Evolutionary conservation across 2,888 invertebrate species (phyloP), one percentile per base, ranked within the genome.

Genomic region (Drosophila ochracea): DNA sequence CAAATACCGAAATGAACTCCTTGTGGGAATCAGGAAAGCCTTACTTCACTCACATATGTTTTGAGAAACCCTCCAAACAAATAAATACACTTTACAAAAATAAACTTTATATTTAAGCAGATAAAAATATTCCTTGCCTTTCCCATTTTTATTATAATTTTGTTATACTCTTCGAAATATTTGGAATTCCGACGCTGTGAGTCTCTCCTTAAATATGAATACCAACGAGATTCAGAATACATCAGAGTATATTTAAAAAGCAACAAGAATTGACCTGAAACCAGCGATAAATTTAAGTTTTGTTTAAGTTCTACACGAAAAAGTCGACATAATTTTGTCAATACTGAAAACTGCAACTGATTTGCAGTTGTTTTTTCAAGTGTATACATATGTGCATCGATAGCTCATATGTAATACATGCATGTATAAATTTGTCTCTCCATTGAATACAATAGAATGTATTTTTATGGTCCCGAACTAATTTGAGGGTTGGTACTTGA

Each of bases 401-500:
- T 30, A 30, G n/a, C 3, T 21, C 10, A 21, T 52, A 7, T 30
- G 35, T 21, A 37, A 41, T 31, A 30, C 47, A 49, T 58, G 9
- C 47, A 35, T 58, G 25, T 58, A 25, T 52, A 41, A 16, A 59
- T 62, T 11, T 54, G 35, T 65, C 35, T 47, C 53, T 47, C 7
- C 28, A 21, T 28, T 41, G 16, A 31, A 57, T 55, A 49, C 43
- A 35, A 37, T 21, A 57, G 41, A 62, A 52, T 55, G 47, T 59
- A 73, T 76, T 82, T 82, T 82, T 90, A 90, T 82, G 89, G 83
- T 86, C 81, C 88, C 70, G 60, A 83, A 90, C 90, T 78, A 90
- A 90, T 88, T 84, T 72, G 77, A 82, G 91, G 89, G 90, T 89
- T 91, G 90, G 53, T 84, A 82, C 50, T 60, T 64, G 62, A 65